Evolutionary conservation across 2,888 invertebrate genomes (phyloP), one percentile per base, ranked within the genome.

Genomic region (Pardosa pseudoannulata): DNA sequence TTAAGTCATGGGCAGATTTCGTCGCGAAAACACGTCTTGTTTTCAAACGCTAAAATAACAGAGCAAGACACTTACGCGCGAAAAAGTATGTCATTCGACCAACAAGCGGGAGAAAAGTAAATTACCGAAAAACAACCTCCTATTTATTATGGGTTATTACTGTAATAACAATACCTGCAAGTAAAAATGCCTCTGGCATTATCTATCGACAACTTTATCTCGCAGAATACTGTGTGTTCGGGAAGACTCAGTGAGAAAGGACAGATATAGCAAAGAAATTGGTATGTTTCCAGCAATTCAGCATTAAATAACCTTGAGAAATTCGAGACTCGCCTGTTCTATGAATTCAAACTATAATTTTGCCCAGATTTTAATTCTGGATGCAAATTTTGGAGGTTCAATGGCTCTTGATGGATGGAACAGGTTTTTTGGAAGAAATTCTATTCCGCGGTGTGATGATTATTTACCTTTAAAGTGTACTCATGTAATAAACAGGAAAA

Each of bases 1-100:
- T 23, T 2, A n/a, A 23, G 5, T 5, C 56, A 56, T 56, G 16
- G n/a, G 56, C 11, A 23, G 9, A 11, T 36, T 56, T 23, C 23
- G 13, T 46, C 41, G 56, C n/a, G 46, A 6, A 56, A 56, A 56
- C 23, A 56, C 11, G 16, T 23, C 6, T 2, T 23, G 23, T 56
- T 56, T 56, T 19, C 56, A n/a, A 56, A 16, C 7, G 56, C 5
- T 5, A 23, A 56, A 56, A 56, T 56, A 56, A 23, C 46, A 46
- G 9, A 16, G 16, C 7, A 16, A 16, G 9, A 16, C 16, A 46
- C 9, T 36, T 36, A 36, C 46, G 2, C 16, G 19, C 5, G 16
- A 56, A 56, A n/a, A 56, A 56, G 56, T 56, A 56, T 56, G 56
- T 56, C 56, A 56, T 56, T 56, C 56, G 56, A 23, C 23, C 56